Conservation (phyloP, 2,888 invertebrate species). For the Plemyria rubiginata region DNA sequence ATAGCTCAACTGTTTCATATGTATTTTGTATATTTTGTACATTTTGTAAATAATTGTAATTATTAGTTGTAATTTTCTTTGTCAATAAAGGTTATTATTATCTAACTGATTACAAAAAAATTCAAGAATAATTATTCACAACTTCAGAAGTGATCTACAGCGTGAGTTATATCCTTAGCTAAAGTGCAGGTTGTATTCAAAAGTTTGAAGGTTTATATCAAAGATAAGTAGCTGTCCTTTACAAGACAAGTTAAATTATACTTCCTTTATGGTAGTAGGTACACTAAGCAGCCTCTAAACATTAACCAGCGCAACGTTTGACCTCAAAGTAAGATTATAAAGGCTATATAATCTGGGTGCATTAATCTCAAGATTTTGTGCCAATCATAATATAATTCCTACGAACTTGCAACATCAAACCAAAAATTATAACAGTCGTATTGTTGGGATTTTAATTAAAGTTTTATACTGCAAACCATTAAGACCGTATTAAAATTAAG, state of each 20-base stretch:
- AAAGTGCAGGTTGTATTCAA: constrained; percentile 21
- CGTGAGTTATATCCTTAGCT: too few species aligned
- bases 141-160: too few species aligned
- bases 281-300: constrained; percentile 30
- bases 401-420: constrained; percentile 25
- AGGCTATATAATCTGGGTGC: constrained; percentile 27
- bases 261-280: constrained; percentile 26
- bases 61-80: too few species aligned
- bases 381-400: constrained; percentile 27
- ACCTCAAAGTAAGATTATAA: constrained; percentile 36
- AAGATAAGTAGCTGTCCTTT: constrained; percentile 30
- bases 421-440: constrained; percentile 37
- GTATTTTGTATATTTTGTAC: too few species aligned
- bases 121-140: too few species aligned
- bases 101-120: too few species aligned
- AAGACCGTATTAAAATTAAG: constrained; percentile 58
- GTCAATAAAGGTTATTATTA: too few species aligned
- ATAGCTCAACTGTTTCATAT: too few species aligned
- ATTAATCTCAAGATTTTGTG: constrained; percentile 27
- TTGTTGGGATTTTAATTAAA: constrained; percentile 45
- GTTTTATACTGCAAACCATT: constrained; percentile 46
- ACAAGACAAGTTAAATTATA: constrained; percentile 31
- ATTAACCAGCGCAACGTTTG: constrained; percentile 26
- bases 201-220: constrained; percentile 8
- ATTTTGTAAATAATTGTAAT: too few species aligned